Percentiles rank a stretch among this genome's conserved stretches.
Evolutionary conservation across 1,140 invertebrate species (phyloP).

Genomic region (Tachypleus tridentatus): DNA sequence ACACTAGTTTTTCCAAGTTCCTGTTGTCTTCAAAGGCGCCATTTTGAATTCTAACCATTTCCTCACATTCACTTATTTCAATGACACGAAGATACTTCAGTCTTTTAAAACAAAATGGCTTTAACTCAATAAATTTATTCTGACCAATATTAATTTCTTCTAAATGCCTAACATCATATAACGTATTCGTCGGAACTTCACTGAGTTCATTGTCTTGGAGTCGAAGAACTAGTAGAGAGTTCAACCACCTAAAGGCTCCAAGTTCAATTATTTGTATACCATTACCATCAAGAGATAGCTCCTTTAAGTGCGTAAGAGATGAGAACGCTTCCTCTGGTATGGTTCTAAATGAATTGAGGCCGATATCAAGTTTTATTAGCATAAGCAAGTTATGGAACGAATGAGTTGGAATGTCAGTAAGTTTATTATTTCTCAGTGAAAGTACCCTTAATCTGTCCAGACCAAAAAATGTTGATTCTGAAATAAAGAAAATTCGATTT

Average conservation of each 20-base stretch:
- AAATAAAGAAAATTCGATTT: conserved; percentile 69
- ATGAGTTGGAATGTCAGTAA: conserved; percentile 46
- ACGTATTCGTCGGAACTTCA: conserved; percentile 58
- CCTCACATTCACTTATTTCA: conserved; percentile 28
- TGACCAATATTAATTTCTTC: conserved; percentile 24
- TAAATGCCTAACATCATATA: conserved; percentile 42
- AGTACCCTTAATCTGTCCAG: conserved; percentile 58
- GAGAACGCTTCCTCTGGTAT: conserved; percentile 38
- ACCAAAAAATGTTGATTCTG: conserved; percentile 61
- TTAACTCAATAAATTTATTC: conserved; percentile 19
- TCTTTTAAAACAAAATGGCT: conserved; percentile 19
- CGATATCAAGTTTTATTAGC: conserved; percentile 51
- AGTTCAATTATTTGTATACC: conserved; percentile 60
- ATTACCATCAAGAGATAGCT: conserved; percentile 66
- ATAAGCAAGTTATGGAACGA: conserved; percentile 53
- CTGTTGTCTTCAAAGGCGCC: conserved; percentile 29
- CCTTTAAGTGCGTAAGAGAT: conserved; percentile 54
- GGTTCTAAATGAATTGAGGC: conserved; percentile 60
- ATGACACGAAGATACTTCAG: conserved; percentile 20
- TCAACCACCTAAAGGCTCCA: conserved; percentile 58
- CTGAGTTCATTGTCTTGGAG: conserved; percentile 62
- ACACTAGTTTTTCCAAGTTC: conserved; percentile 52
- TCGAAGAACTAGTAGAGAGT: conserved; percentile 55
- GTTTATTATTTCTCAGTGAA: conserved; percentile 70
- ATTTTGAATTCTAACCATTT: conserved; percentile 28